Base-by-base conservation (phyloP, 2,888 invertebrate genomes). In the Dicranocentrus wangi region DNA sequence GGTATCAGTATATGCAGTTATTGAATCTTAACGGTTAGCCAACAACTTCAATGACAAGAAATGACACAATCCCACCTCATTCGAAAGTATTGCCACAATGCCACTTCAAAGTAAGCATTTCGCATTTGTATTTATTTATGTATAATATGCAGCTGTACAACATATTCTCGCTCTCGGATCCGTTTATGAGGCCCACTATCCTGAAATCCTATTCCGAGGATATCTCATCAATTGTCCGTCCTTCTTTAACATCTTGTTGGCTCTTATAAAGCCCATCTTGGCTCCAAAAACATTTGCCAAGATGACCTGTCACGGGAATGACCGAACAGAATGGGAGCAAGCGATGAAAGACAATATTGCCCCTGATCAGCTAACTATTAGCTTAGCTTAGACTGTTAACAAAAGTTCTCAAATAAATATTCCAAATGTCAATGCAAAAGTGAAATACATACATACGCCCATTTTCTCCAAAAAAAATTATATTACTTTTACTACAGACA, bases 181-280 rank as follows among this genome's bases (percentile, higher is more conserved):
- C 2, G 42, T 42, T 2, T 79, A 72, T 17, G 72, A 72, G 23
- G 71, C 81, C 27, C 81, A 81, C n/a, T 81, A 81, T 23, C 81
- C 81, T 7, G 81, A 81, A 70, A n/a, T 81, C 5, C 17, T 81
- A 1, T 51, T 3, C 43, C 28, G 55, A 2, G 60, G 58, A 15
- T 63, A 70, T 21, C 75, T 75, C 43, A 60, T 81, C 10, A 75
- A 81, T 25, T 63, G 68, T 51, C 61, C 81, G 0, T 25, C 61
- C 19, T 75, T 81, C 28, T 75, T 75, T 42, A 19, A 23, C 21
- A 23, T 70, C 17, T 21, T 81, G 7, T 32, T 73, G 51, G 32
- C 3, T 10, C 32, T 81, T 32, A 53, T 81, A 25, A 73, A 73
- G 23, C 69, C 60, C 2, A 23, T 81, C 1, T 42, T 81, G 8